A percentile compares a stretch with the other conserved stretches of the same genome.
These are phyloP conservation scores for Hozukius guyotensis DNA, from an alignment of 2,797 vertebrate genomes.

Conservation along the genomic window DNA sequence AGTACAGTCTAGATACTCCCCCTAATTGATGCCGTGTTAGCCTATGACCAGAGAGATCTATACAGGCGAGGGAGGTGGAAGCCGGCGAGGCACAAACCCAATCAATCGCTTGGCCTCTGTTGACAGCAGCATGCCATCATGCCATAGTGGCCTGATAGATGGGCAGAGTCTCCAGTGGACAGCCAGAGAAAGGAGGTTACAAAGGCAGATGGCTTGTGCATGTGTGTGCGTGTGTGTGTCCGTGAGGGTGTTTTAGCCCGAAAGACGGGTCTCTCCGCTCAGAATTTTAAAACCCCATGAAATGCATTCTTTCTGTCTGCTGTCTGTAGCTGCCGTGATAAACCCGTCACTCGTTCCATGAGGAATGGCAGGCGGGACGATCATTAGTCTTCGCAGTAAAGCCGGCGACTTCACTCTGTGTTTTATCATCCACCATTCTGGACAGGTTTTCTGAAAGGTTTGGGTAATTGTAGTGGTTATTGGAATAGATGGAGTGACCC, in stretches of 20 bases:
- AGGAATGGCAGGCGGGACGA: constrained; percentile 72
- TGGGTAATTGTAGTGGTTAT: constrained; percentile 76
- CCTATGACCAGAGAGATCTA: constrained; percentile 78
- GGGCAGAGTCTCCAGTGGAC: constrained; percentile 55
- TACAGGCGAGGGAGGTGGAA: constrained; percentile 64
- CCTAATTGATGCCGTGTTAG: constrained; percentile 82
- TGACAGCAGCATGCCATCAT: constrained; percentile 79
- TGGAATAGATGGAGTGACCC: constrained; percentile 79
- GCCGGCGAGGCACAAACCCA: constrained; percentile 67
- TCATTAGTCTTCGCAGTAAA: constrained; percentile 80
- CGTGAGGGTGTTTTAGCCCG: constrained; percentile 45
- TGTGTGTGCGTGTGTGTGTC: constrained; percentile 32
- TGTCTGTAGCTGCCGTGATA: constrained; percentile 76
- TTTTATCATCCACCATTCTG: constrained; percentile 76
- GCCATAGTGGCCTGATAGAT: constrained; percentile 76
- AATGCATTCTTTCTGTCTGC: constrained; percentile 75
- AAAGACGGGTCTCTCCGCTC: constrained; percentile 52
- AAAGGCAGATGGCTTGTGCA: constrained; percentile 38
- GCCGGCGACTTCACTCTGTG: constrained; percentile 64
- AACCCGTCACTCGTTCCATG: constrained; percentile 81
- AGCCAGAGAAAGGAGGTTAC: constrained; percentile 55
- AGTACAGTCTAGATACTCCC: constrained; percentile 73
- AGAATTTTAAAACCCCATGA: constrained; percentile 73
- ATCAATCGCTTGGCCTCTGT: constrained; percentile 79
- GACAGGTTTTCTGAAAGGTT: constrained; percentile 77